A percentile compares a stretch with the other conserved stretches of the same genome.
These are phyloP conservation scores for Genyomyrus donnyi DNA, from an alignment of 2,113 vertebrate species.

Conservation along the genomic window DNA sequence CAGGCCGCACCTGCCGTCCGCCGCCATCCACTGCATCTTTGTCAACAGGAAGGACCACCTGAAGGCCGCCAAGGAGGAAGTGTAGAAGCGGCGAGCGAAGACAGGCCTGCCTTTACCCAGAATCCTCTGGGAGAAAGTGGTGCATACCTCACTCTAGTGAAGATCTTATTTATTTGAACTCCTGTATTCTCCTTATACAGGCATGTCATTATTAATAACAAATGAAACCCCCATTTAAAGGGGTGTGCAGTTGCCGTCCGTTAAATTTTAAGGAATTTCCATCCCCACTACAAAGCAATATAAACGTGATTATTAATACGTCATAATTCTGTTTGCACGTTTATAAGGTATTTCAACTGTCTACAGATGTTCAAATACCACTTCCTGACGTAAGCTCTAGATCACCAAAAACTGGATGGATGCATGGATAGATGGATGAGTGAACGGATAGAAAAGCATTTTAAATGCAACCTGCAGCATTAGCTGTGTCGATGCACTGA, in stretches of 20 bases:
- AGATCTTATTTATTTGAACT: background rate
- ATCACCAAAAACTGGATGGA: background rate
- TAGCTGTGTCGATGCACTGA: background rate
- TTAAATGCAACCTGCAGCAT: background rate
- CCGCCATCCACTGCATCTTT: slow-evolving; percentile 65
- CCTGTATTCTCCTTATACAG: background rate
- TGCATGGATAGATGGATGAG: background rate
- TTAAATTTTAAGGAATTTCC: background rate
- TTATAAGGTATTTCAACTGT: background rate
- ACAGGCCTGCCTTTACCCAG: background rate
- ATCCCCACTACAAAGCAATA: background rate
- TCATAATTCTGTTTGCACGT: background rate
- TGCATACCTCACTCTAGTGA: background rate
- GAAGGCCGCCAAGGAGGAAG: slow-evolving; percentile 34
- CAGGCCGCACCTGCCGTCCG: slow-evolving; percentile 41
- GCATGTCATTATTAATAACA: background rate
- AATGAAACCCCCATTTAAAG: background rate
- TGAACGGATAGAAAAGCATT: background rate
- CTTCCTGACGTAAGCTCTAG: background rate
- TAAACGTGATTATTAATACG: background rate
- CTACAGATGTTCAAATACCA: background rate
- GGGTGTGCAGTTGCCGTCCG: background rate
- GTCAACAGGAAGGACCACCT: slow-evolving; percentile 81
- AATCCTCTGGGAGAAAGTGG: background rate
- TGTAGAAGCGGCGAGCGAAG: slow-evolving; percentile 24